These are phyloP conservation scores for Procapra przewalskii DNA, from an alignment of 2,113 vertebrate genomes.

Conservation along the genomic window DNA sequence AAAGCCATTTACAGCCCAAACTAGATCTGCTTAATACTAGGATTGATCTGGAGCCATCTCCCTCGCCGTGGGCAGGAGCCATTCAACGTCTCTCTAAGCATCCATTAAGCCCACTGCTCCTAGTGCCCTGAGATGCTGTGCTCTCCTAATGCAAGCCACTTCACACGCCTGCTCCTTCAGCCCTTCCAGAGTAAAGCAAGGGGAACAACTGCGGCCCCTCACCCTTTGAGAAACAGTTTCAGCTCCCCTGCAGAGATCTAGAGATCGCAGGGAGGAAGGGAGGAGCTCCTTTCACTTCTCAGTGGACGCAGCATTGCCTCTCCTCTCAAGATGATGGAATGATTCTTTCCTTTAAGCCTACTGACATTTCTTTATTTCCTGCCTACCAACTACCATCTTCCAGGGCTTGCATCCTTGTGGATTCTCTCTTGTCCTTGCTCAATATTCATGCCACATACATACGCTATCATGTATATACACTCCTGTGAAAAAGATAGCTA, in stretches of 20 bases:
- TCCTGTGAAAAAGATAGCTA: neutral
- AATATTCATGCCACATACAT: neutral
- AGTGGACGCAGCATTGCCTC: neutral
- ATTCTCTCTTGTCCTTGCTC: neutral
- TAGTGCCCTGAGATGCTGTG: no score
- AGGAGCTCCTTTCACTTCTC: neutral
- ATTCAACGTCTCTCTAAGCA: neutral
- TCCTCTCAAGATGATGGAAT: neutral
- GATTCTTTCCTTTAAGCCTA: neutral
- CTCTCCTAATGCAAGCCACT: neutral
- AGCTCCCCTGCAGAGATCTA: neutral
- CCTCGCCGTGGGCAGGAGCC: neutral
- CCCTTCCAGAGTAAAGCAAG: neutral
- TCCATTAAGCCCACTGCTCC: neutral
- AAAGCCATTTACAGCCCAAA: neutral
- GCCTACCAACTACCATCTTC: neutral
- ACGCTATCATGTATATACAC: neutral
- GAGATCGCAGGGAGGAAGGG: neutral
- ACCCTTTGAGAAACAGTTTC: neutral
- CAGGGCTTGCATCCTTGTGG: neutral
- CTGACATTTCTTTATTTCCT: neutral
- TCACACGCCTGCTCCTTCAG: rapidly evolving
- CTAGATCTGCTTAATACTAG: neutral
- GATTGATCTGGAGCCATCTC: neutral
- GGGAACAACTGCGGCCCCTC: rapidly evolving